Percentiles rank a stretch among this genome's conserved stretches.
phyloP scores from a whole-genome alignment of 2,113 vertebrate species.

The Lepus americanus region DNA sequence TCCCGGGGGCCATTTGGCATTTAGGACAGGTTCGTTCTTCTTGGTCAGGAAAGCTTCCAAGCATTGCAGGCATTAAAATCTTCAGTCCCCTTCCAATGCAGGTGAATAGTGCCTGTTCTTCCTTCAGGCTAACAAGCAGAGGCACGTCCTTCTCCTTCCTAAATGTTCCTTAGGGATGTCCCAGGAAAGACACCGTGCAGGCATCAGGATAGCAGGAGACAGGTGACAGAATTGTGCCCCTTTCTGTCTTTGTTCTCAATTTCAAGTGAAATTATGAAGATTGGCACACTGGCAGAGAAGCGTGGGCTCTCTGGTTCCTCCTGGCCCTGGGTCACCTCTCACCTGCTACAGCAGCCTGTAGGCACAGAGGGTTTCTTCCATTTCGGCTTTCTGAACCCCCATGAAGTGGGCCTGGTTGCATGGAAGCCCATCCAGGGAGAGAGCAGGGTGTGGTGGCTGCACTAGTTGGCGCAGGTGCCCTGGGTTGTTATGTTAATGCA shows the following conservation, averaged over 20 bases:
- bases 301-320: background rate
- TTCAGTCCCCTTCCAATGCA: background rate
- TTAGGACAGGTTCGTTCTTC: background rate
- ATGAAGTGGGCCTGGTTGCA: no score
- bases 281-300: background rate
- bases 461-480: accelerated
- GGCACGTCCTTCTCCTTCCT: background rate
- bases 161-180: no score
- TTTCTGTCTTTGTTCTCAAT: background rate
- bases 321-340: background rate
- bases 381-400: background rate
- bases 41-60: background rate
- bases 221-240: background rate
- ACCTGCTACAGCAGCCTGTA: background rate
- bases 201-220: accelerated
- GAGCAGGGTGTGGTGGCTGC: background rate
- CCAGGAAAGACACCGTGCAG: background rate
- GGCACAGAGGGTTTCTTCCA: accelerated
- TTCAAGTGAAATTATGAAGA: background rate
- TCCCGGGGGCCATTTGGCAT: no score
- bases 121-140: background rate
- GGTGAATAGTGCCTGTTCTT: background rate
- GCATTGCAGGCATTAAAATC: background rate
- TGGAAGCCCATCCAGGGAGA: background rate
- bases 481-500: background rate